phyloP scores from a whole-genome alignment of 1,140 invertebrate genomes.

The Radopholus similis region DNA sequence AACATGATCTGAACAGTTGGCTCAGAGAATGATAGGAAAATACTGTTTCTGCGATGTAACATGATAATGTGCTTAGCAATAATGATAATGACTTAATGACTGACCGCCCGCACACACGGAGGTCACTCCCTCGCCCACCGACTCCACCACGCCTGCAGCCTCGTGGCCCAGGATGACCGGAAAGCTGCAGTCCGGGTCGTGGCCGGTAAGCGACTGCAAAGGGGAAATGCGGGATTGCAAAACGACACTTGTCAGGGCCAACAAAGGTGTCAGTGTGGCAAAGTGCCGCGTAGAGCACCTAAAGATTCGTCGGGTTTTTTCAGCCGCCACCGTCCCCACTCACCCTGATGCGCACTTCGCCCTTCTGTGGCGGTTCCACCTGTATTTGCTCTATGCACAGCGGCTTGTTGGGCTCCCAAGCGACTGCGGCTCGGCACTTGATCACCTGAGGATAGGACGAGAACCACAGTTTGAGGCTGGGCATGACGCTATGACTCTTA shows the following conservation, averaged over 20 bases:
- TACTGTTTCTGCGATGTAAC: no score
- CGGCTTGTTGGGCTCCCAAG: slow-evolving; percentile 66
- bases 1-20: slow-evolving; percentile 79
- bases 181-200: slow-evolving; percentile 17
- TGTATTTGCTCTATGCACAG: slow-evolving; percentile 82
- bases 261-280: slow-evolving; percentile 81
- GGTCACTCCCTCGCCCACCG: slow-evolving; percentile 61
- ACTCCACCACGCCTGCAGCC: slow-evolving; percentile 82
- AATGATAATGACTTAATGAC: no score
- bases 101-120: slow-evolving; percentile 65
- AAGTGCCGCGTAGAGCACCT: slow-evolving; percentile 66
- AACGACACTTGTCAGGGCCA: neutral
- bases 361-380: slow-evolving; percentile 82
- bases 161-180: slow-evolving; percentile 89
- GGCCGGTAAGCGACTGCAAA: neutral
- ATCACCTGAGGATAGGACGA: slow-evolving; percentile 24
- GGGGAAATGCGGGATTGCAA: neutral
- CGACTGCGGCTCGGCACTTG: slow-evolving; percentile 55
- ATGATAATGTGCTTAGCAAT: no score
- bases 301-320: neutral
- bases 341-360: slow-evolving; percentile 69
- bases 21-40: neutral
- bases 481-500: neutral
- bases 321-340: neutral
- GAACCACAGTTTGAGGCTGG: neutral